These are phyloP conservation scores for Diarsia dahlii DNA, from an alignment of 2,888 invertebrate species.

Conservation along the genomic window DNA sequence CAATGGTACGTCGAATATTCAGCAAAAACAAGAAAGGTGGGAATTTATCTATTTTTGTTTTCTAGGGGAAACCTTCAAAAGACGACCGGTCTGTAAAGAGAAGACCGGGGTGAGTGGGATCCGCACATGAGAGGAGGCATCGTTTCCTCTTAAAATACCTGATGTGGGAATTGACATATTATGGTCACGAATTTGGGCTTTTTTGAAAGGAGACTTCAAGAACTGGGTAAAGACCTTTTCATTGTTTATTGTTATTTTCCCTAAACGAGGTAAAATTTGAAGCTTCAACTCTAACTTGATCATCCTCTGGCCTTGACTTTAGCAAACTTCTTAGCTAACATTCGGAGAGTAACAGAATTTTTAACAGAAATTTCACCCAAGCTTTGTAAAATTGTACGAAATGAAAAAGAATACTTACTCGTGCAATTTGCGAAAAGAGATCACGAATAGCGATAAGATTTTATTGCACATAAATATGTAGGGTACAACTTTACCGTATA, in stretches of 20 bases:
- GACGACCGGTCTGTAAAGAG: no score
- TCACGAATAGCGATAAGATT: neutral
- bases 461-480: constrained; percentile 4
- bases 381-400: neutral
- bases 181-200: no score
- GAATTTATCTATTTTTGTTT: neutral
- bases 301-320: neutral
- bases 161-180: no score
- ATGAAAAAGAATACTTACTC: neutral
- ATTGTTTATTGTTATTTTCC: neutral
- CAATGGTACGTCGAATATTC: neutral
- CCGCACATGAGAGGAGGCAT: no score
- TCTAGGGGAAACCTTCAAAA: no score
- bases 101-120: no score
- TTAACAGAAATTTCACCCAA: neutral
- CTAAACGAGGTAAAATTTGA: neutral
- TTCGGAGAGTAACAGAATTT: neutral
- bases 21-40: neutral
- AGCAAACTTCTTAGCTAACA: neutral
- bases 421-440: neutral
- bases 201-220: neutral
- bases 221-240: no score
- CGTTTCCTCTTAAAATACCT: no score
- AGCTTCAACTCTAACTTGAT: neutral
- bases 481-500: neutral